Base-by-base conservation (phyloP, 2,797 vertebrate genomes). In the Poliocrania exsul region DNA sequence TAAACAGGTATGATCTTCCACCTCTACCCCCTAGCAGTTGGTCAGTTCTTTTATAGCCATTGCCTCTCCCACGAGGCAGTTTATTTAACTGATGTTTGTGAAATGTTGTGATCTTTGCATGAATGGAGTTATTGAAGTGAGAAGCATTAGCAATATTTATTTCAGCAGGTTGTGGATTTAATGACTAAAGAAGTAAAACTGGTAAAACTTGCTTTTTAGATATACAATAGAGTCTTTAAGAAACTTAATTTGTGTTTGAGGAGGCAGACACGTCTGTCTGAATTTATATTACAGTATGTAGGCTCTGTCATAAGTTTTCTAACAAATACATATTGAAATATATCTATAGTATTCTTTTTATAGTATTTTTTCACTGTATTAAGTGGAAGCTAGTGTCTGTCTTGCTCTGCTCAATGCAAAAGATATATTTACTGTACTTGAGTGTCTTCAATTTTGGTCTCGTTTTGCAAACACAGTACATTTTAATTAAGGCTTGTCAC, bases 401-500 rank as follows among this genome's bases (percentile, higher is more conserved):
- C 74, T 85, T 94, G 40, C n/a, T 86, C 19, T 87, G 58, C 57
- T 89, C 25, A 18, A 18, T 89, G 80, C n/a, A 84, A 69, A 92
- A 94, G 81, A 70, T 86, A 37, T 84, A 86, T 90, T 91, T 95
- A 77, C 94, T 74, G 65, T 81, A 93, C 42, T 82, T 74, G 70
- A 80, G 33, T 29, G 57, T 87, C 90, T 81, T 67, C 47, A 62
- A 6, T 90, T 95, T 82, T 87, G 44, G 46, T 85, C 70, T 74
- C 19, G 0, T 75, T 88, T 73, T 72, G 60, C 75, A 86, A 91
- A 84, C 58, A 90, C n/a, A 38, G 70, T 95, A 67, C 53, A 78
- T 92, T 97, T 97, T 95, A 92, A 96, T 96, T 95, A 93, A 88
- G 60, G 60, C 86, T 95, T 96, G 79, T 94, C 92, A 96, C 84